phyloP scores from a whole-genome alignment of 2,888 invertebrate genomes.

The Micoletzkya japonica region DNA sequence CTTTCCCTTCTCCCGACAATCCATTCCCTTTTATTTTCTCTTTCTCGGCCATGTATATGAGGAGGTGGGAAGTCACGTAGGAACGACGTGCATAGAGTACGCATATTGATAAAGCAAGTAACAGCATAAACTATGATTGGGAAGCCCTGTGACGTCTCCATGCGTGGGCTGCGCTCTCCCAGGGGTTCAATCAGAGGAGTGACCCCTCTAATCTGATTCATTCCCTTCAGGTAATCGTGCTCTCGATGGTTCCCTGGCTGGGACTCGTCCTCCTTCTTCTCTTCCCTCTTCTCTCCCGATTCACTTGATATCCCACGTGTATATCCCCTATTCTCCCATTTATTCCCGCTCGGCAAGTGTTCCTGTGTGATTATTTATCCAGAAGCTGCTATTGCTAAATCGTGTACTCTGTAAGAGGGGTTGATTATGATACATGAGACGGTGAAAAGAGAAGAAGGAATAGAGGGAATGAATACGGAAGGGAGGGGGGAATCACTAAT shows the following conservation, averaged over 20 bases:
- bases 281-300: constrained; percentile 33
- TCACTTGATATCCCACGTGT: neutral
- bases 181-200: neutral
- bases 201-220: too few species aligned
- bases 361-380: neutral
- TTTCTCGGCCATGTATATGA: too few species aligned
- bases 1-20: too few species aligned
- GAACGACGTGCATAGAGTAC: too few species aligned
- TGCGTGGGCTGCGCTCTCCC: neutral
- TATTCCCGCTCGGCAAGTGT: neutral
- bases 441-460: neutral
- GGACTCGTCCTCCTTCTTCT: constrained; percentile 35
- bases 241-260: constrained; percentile 41
- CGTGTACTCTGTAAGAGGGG: neutral
- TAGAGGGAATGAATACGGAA: neutral
- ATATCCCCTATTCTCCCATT: neutral
- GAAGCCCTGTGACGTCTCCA: too few species aligned
- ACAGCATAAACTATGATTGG: too few species aligned
- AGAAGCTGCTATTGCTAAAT: neutral
- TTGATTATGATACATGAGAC: too few species aligned
- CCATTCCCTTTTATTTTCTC: too few species aligned
- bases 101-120: too few species aligned
- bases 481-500: neutral
- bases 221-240: constrained; percentile 40
- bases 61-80: too few species aligned